phyloP scores from a whole-genome alignment of 2,113 vertebrate genomes.

The Sclerurus mexicanus region DNA sequence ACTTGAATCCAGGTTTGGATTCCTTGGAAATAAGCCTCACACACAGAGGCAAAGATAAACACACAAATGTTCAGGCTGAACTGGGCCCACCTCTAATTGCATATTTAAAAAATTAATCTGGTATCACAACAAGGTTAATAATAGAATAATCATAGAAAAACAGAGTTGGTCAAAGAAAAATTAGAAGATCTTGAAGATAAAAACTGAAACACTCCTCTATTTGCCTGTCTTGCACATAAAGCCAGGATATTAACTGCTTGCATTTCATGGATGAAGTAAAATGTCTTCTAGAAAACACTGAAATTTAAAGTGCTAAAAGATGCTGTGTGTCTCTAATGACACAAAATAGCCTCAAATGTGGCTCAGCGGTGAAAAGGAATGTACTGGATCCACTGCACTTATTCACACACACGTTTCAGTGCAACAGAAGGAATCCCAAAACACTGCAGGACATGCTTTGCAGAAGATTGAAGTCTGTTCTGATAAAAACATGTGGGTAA shows the following conservation, averaged over 20 bases:
- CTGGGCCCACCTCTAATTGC: background rate
- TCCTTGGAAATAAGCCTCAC: slow-evolving; percentile 15
- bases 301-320: background rate
- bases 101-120: background rate
- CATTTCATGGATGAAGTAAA: background rate
- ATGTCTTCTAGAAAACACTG: background rate
- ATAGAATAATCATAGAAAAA: background rate
- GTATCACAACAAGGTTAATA: background rate
- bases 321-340: background rate
- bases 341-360: background rate
- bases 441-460: background rate
- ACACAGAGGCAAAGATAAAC: slow-evolving; percentile 10
- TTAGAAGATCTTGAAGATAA: background rate
- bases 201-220: background rate
- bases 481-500: background rate
- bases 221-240: background rate
- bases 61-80: background rate
- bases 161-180: background rate
- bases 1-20: slow-evolving; percentile 16
- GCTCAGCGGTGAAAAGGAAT: background rate
- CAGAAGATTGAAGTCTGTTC: background rate
- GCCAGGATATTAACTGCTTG: background rate
- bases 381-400: background rate
- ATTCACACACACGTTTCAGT: background rate
- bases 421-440: background rate